Conservation (phyloP, 1,140 invertebrate species). For the Camponotus vicinus region DNA sequence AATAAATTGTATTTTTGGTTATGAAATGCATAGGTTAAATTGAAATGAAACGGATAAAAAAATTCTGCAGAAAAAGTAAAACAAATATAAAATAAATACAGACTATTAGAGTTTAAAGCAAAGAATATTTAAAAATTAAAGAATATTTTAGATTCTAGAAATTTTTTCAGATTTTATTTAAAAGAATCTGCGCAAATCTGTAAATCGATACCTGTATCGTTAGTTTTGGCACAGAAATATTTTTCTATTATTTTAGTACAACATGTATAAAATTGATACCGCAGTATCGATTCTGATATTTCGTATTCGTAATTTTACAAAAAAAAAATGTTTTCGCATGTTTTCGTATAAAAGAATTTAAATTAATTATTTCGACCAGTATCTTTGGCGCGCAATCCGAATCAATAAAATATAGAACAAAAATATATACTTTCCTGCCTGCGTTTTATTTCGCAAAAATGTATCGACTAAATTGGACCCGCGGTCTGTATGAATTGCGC, state of each 20-base stretch:
- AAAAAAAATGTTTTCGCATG: neutral
- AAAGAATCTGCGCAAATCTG: too few species aligned
- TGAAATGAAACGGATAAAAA: neutral
- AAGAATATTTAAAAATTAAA: neutral
- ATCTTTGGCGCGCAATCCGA: neutral
- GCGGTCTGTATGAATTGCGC: conserved; percentile 48
- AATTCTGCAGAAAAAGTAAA: neutral
- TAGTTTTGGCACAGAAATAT: neutral
- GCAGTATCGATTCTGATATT: neutral
- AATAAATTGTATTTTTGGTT: neutral
- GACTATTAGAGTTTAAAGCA: neutral
- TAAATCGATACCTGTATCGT: too few species aligned
- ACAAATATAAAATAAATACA: neutral
- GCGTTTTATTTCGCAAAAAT: conserved; percentile 20
- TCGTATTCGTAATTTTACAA: conserved; percentile 5
- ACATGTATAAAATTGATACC: conserved; percentile 2
- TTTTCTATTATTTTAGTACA: neutral
- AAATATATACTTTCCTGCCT: neutral
- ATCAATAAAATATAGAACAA: neutral
- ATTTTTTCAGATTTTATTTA: neutral
- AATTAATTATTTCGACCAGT: neutral
- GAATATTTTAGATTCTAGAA: neutral
- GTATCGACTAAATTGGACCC: conserved; percentile 42
- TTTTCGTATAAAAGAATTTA: conserved; percentile 14
- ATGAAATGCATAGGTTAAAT: neutral